Base-by-base conservation (phyloP, 2,113 vertebrate species). In the Brachyhypopomus gauderio region DNA sequence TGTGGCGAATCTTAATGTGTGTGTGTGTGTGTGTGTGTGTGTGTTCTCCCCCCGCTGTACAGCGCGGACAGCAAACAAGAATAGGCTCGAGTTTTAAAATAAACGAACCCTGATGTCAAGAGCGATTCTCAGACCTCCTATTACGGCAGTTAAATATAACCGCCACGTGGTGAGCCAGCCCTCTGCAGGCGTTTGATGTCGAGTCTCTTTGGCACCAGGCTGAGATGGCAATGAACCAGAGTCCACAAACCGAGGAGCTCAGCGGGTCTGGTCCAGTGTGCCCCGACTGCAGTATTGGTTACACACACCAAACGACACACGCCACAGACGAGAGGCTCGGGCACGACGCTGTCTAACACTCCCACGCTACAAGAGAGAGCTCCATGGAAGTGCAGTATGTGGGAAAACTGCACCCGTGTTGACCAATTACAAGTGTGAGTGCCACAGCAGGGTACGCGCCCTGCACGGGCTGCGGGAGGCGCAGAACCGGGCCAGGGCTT, bases 121-220 rank as follows among this genome's bases (percentile, higher is more conserved):
- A 75, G 72, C 67, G 73, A 78, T 71, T 85, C 81, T 72, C 55
- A 74, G 79, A 78, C 45, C 62, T 22, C 27, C 34, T 79, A 79
- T 82, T 84, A 85, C 62, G 63, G 62, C 30, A 69, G 84, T 82
- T 82, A 79, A 72, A 84, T 85, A 45, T 84, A 72, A 77, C 73
- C 77, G 69, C 62, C 36, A 16, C 38, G 20, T 25, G 45, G 45
- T 48, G 36, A 63, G 77, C 52, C 23, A n/a, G 60, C 23, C 41
- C 62, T 59, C 58, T 4, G 45, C 48, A 72, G 71, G 55, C 75
- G 58, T 78, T 85, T 79, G 66, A 80, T 77, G 82, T 84, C 34
- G 69, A 56, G 73, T 62, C 82, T 75, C 45, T 72, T 56, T 83
- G 84, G 86, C 72, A 83, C 30, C 52, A 41, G 41, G 56, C 80